These are phyloP conservation scores for Sprattus sprattus DNA, from an alignment of 2,113 vertebrate genomes.

Conservation along the genomic window DNA sequence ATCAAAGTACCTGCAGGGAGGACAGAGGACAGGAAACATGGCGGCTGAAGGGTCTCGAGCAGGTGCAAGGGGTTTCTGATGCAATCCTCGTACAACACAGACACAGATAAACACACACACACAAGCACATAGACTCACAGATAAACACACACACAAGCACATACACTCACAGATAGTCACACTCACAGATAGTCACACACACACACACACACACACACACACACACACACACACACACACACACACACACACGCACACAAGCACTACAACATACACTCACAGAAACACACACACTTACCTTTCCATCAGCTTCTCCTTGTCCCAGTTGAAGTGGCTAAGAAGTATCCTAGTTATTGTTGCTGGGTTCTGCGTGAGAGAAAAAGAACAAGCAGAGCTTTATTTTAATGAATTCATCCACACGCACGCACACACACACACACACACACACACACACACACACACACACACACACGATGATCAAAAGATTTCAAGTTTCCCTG, in stretches of 20 bases:
- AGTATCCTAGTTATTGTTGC: constrained; percentile 99
- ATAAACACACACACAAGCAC: neutral
- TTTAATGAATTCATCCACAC: neutral
- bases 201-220: neutral
- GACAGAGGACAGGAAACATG: neutral
- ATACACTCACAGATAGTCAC: neutral
- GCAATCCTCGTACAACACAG: neutral
- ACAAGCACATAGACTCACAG: neutral
- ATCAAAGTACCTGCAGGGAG: constrained; percentile 90
- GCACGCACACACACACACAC: no score
- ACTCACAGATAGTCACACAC: neutral
- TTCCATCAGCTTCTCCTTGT: constrained; percentile 99
- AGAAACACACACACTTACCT: constrained; percentile 73
- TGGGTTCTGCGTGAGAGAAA: constrained; percentile 82
- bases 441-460: no score
- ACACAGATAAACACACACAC: neutral
- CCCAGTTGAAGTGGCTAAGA: constrained; percentile 99
- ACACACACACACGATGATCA: neutral
- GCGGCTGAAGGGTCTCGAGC: neutral
- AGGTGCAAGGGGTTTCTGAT: neutral
- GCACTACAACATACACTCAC: no score
- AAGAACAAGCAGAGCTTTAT: neutral
- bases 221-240: neutral
- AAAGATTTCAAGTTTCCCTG: neutral
- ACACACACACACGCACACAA: neutral